Base-by-base conservation (phyloP, 92 coral and sea anemone species). In the Palythoa caribaeorum region DNA sequence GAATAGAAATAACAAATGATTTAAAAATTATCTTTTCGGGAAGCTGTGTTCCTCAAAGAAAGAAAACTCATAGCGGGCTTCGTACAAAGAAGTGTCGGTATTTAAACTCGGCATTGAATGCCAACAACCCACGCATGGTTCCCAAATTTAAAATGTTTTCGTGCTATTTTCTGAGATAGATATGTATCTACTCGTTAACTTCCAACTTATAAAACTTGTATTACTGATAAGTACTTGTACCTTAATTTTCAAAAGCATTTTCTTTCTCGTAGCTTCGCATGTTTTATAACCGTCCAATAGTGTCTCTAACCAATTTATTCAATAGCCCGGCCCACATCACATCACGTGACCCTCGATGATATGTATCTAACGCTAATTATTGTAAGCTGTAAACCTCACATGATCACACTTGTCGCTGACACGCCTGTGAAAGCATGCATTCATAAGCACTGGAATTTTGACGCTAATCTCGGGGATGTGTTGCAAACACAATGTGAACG, bases 231-330 rank as follows among this genome's bases (percentile, higher is more conserved):
- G 11, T 48, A 10, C 12, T 16, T 36, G 37, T 78, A 78, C 83
- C 83, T 78, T 63, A 54, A 13, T 50, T 28, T 28, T 37, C 47
- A 78, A 36, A 13, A 7, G 28, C 68, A 53, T 54, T 78, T 78
- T 38, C 9, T 20, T 13, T 52, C n/a, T 35, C 54, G 48, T 57
- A 76, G 62, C 17, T 53, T 8, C 50, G 50, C 50, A 44, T 44
- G 5, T 44, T 44, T 5, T 8, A 44, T 38, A 3, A 16, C 20
- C 13, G 36, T 3, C 53, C 6, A 6, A 16, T 14, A 1, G 70
- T 4, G 83, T 78, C 83, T 78, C 83, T 78, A 78, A 78, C 83
- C 60, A 53, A n/a, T 21, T 21, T 77, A 77, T 52, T 13, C 81
- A 77, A 78, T 14, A 3, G 68, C 13, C 36, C 50, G 20, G 13